Evolutionary conservation across 2,888 invertebrate genomes (phyloP), one percentile per base, ranked within the genome.

Genomic region (Oscheius sp.): DNA sequence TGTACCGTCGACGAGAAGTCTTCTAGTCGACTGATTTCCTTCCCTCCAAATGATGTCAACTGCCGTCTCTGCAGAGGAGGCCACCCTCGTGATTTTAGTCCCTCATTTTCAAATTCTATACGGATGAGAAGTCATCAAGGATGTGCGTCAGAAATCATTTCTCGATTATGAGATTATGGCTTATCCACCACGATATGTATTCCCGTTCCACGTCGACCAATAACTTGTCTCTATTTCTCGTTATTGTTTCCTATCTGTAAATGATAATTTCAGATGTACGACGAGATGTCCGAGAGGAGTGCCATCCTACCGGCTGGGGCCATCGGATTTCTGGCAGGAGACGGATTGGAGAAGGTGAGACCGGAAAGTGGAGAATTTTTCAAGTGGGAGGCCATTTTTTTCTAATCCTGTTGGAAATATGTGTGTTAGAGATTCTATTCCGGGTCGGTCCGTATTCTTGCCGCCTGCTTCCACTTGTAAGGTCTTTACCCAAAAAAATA

Each of bases 341-440:
- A 69, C n/a, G 69, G 69, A 29, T 56, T 69, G 13, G 69, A 69
- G 29, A 69, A 69, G 69, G 69, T 69, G 9, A 9, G 68, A 52
- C 49, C 3, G n/a, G 16, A 27, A 56, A 23, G 21, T 6, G 13
- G 3, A 21, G 13, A 6, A 7, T 13, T 27, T 13, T 13, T 2
- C 58, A 9, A 9, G 12, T 29, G 27, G 58, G n/a, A 58, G 29
- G n/a, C 27, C 21, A 6, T 16, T 16, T 29, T 29, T 25, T 1
- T 27, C 2, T 35, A 35, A 35, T 35, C 25, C 21, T 21, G 53
- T 53, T 21, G 12, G 53, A 12, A n/a, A 53, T 53, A 9, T 21
- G 18, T 12, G 23, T 53, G 21, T 53, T n/a, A 21, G 12, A 21
- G 53, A 18, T 53, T 25, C 53, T 25, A 53, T 21, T 21, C 53